These are phyloP conservation scores for Phania funesta DNA, from an alignment of 2,888 invertebrate genomes.

Conservation along the genomic window DNA sequence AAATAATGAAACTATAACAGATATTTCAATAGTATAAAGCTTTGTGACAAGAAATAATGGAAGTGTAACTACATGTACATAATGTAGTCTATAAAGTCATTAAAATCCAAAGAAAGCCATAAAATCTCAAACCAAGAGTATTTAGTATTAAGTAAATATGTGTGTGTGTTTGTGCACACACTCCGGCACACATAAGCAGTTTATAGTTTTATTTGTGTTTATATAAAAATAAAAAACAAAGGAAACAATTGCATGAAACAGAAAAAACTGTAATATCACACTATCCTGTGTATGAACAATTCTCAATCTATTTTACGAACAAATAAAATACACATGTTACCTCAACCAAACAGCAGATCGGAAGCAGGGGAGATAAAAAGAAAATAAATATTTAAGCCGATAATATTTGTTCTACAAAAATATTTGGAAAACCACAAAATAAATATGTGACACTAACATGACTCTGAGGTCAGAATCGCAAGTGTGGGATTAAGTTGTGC, in stretches of 20 bases:
- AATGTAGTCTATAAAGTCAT: constrained; percentile 27
- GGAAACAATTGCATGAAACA: background rate
- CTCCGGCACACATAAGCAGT: background rate
- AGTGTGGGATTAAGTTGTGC: constrained; percentile 50
- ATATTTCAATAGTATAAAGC: background rate
- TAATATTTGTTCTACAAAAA: constrained; percentile 58
- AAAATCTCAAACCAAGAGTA: constrained; percentile 56
- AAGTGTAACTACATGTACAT: background rate
- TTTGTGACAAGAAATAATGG: background rate
- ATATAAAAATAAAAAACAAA: background rate
- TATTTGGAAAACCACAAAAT: constrained; percentile 65
- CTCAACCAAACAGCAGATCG: constrained; percentile 19
- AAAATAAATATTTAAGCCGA: constrained; percentile 47
- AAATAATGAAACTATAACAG: background rate
- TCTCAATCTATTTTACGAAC: constrained; percentile 48
- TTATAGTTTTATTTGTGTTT: background rate
- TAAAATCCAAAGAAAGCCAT: constrained; percentile 43
- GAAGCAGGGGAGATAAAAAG: constrained; percentile 5
- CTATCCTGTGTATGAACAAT: constrained; percentile 16
- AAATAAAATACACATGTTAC: constrained; percentile 65
- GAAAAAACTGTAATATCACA: constrained; percentile 23
- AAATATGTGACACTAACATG: constrained; percentile 65
- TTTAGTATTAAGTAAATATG: constrained; percentile 42
- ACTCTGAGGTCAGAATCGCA: constrained; percentile 57
- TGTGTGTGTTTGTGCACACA: background rate